Percentiles rank a stretch among this genome's conserved stretches.
Conservation (phyloP, 1,140 invertebrate genomes). For the Drosophila ficusphila region DNA sequence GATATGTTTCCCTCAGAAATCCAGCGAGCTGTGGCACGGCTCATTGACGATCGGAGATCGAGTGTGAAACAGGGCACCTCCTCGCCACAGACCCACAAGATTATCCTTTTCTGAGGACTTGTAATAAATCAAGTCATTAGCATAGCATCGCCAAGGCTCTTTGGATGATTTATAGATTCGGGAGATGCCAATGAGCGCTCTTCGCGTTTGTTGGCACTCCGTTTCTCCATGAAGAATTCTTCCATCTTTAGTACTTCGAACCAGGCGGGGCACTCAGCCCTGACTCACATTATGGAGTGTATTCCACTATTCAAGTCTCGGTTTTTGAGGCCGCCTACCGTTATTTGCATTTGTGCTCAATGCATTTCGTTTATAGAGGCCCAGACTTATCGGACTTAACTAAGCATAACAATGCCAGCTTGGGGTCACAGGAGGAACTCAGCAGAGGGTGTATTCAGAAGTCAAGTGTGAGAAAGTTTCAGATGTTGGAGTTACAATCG, state of each 20-base stretch:
- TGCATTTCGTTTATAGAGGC: constrained; percentile 57
- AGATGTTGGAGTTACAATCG: not conserved
- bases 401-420: constrained; percentile 59
- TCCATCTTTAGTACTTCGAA: not conserved
- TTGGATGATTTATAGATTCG: constrained; percentile 59
- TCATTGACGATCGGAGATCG: constrained; percentile 61
- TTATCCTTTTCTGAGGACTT: constrained; percentile 49
- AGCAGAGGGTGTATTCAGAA: not conserved
- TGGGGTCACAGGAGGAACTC: constrained; percentile 9
- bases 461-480: constrained; percentile 45
- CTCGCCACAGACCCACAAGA: constrained; percentile 21
- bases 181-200: constrained; percentile 15
- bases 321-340: constrained; percentile 54
- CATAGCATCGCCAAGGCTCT: constrained; percentile 50
- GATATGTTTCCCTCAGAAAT: constrained; percentile 29
- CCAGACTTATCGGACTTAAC: constrained; percentile 47
- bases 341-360: constrained; percentile 75
- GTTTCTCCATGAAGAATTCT: constrained; percentile 1
- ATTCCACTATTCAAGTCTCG: constrained; percentile 31
- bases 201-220: constrained; percentile 65
- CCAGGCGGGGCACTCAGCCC: constrained; percentile 17
- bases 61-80: constrained; percentile 72
- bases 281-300: constrained; percentile 25
- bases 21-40: constrained; percentile 34
- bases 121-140: constrained; percentile 78